Evolutionary conservation across 2,797 vertebrate genomes (phyloP).

Genomic region (Apogon talboti): DNA sequence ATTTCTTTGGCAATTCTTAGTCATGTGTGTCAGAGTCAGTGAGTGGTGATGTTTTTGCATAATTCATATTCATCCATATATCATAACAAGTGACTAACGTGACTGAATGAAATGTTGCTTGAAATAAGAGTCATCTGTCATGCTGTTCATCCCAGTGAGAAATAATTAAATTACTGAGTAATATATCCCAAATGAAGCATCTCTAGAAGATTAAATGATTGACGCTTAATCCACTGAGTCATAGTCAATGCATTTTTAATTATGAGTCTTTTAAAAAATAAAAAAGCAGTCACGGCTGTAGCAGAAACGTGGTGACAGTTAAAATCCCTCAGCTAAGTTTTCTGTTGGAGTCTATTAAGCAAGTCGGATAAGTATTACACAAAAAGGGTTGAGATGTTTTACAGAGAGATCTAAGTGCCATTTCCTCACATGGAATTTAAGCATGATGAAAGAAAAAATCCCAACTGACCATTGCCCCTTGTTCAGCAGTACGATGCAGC

Average conservation of each 20-base stretch:
- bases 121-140: conserved; percentile 46
- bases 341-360: conserved; percentile 28
- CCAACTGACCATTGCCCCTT: conserved; percentile 12
- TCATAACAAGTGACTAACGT: conserved; percentile 13
- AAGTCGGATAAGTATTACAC: conserved; percentile 36
- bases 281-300: conserved; percentile 19
- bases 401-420: conserved; percentile 8
- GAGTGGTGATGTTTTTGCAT: conserved; percentile 20
- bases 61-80: conserved; percentile 18
- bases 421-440: conserved; percentile 36
- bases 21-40: background rate
- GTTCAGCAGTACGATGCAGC: conserved; percentile 9
- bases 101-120: conserved; percentile 36
- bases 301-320: conserved; percentile 1
- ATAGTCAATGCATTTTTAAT: conserved; percentile 30
- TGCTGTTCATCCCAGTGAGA: conserved; percentile 9
- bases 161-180: conserved; percentile 36
- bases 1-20: background rate
- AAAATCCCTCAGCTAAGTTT: conserved; percentile 19
- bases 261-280: conserved; percentile 26
- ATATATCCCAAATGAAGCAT: conserved; percentile 14
- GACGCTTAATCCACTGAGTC: conserved; percentile 9
- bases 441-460: conserved; percentile 9
- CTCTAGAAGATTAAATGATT: conserved; percentile 25
- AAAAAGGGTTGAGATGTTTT: conserved; percentile 37